Evolutionary conservation across 2,888 invertebrate genomes (phyloP), one percentile per base, ranked within the genome.

Genomic region (Glaucopsyche alexis): DNA sequence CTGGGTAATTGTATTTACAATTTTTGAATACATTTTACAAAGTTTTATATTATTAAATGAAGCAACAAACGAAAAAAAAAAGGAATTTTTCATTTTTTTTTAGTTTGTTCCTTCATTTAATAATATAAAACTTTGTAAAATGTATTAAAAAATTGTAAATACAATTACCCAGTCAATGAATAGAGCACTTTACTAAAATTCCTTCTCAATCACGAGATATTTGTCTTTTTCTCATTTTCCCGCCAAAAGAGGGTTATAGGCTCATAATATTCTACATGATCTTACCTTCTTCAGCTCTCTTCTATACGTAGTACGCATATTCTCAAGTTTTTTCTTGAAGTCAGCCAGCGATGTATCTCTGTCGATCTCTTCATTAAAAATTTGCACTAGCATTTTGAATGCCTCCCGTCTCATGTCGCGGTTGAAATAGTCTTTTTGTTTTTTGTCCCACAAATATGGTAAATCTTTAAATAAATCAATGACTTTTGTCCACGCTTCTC

Each of bases 241-340:
- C 64, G 67, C 67, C 47, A 73, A 47, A 65, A 50, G 64, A 71
- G 64, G 71, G 40, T 42, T 52, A 60, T 60, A 69, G 11, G 38
- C 42, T 73, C 69, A 47, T 73, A 29, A 40, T 40, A 40, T 40
- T 75, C 65, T 73, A 65, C 73, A 72, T 72, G 42, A 73, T 72
- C 75, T 75, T 65, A 74, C 76, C 74, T 77, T 76, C 73, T 73
- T 77, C 67, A 76, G 71, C 75, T 77, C 77, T 73, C 77, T 72
- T 74, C 73, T 74, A 72, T 73, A 75, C 69, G 76, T 60, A 73
- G 76, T 75, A 72, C 75, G 76, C 77, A 77, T 77, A 73, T 76
- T 76, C 66, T 77, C 74, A 76, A 76, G 66, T 40, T 77, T 77
- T 76, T 76, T 76, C 72, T 76, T 71, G 42, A 76, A 74, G 65